A percentile compares a stretch with the other conserved stretches of the same genome.
Conservation (phyloP, 2,888 invertebrate species). For the Onchidella celtica region DNA sequence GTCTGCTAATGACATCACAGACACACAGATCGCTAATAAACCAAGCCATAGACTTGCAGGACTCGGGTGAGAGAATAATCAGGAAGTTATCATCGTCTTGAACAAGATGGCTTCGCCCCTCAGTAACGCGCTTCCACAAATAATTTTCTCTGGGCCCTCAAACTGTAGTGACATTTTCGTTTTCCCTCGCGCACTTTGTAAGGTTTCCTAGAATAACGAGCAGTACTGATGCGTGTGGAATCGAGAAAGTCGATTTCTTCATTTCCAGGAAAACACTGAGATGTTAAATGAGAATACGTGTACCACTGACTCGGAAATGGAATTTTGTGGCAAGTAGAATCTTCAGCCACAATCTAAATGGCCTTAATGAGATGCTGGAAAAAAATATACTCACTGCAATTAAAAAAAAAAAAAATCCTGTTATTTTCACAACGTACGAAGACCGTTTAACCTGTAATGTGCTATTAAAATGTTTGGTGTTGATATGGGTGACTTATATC, state of each 20-base stretch:
- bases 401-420: no score
- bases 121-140: constrained; percentile 39
- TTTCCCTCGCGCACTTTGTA: constrained; percentile 15
- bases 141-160: constrained; percentile 36
- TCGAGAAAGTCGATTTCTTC: constrained; percentile 14
- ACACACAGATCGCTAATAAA: constrained; percentile 33
- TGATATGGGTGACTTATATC: no score
- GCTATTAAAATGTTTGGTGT: no score
- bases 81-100: constrained; percentile 35
- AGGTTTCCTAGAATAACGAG: constrained; percentile 42
- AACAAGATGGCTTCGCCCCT: constrained; percentile 32
- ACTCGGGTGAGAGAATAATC: constrained; percentile 1
- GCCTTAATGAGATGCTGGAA: no score
- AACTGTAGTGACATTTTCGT: constrained; percentile 36
- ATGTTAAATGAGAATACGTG: no score
- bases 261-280: no score
- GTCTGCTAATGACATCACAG: constrained; percentile 24
- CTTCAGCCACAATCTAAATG: no score
- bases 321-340: no score
- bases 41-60: constrained; percentile 24
- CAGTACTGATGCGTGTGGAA: constrained; percentile 23
- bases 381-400: no score
- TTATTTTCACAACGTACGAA: no score
- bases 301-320: no score
- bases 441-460: no score